phyloP scores from a whole-genome alignment of 2,888 invertebrate genomes.

The Nemoura dubitans region DNA sequence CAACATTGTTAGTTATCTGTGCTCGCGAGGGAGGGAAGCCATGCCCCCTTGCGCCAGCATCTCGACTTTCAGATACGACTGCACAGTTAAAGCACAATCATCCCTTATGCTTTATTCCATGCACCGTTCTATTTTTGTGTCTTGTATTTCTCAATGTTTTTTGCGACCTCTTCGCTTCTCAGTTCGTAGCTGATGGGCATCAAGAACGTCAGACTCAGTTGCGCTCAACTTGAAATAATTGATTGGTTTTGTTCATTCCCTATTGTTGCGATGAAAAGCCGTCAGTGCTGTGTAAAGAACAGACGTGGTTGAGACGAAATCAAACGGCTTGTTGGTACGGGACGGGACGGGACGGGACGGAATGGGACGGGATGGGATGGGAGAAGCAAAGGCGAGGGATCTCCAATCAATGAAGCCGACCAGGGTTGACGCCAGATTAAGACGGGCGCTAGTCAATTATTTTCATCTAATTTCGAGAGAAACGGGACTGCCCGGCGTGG shows the following conservation, averaged over 20 bases:
- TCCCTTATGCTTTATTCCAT: conserved; percentile 17
- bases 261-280: conserved; percentile 17
- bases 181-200: conserved; percentile 28
- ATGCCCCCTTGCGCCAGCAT: no score
- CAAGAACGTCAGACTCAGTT: conserved; percentile 27
- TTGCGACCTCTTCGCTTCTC: not conserved
- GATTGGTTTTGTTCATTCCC: conserved; percentile 36
- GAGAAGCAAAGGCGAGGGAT: no score
- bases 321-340: not conserved
- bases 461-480: not conserved
- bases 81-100: not conserved
- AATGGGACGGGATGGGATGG: no score
- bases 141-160: conserved; percentile 10
- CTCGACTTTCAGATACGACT: conserved; percentile 36
- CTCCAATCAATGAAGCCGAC: not conserved
- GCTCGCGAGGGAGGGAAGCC: no score
- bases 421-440: not conserved
- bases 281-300: conserved; percentile 1
- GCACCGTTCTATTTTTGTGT: conserved; percentile 15
- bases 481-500: not conserved
- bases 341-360: no score
- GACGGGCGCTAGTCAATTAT: not conserved
- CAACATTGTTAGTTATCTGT: conserved; percentile 39
- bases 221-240: conserved; percentile 34
- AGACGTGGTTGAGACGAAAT: not conserved